Conservation (phyloP, 1,140 invertebrate species). For the Drosophila micromelanica region DNA sequence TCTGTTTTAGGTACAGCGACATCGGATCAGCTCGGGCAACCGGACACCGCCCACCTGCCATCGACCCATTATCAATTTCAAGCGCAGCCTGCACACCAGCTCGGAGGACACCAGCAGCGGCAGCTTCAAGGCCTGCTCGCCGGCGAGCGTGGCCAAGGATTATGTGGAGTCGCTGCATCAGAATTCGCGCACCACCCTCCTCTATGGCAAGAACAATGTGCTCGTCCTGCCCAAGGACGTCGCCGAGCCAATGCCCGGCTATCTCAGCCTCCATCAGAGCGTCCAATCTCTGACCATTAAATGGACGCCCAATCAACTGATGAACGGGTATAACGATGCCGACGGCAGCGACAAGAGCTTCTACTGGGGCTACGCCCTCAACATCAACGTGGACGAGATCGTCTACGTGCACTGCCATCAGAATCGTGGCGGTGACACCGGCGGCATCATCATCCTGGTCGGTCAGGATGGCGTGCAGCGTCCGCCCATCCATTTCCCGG, state of each 20-base stretch:
- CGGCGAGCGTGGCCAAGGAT: slow-evolving; percentile 90
- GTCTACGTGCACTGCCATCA: slow-evolving; percentile 98
- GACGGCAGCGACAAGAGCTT: slow-evolving; percentile 90
- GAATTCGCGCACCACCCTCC: slow-evolving; percentile 91
- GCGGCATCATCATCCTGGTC: slow-evolving; percentile 95
- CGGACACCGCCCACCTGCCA: slow-evolving; percentile 90
- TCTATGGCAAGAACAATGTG: slow-evolving; percentile 99
- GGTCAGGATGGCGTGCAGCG: slow-evolving; percentile 97
- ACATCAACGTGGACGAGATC: slow-evolving; percentile 94
- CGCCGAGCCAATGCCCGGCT: slow-evolving; percentile 93
- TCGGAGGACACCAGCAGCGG: slow-evolving; percentile 86
- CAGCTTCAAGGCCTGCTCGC: slow-evolving; percentile 84
- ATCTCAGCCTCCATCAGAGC: slow-evolving; percentile 95
- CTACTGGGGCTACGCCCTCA: slow-evolving; percentile 96
- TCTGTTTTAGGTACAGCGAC: slow-evolving; percentile 89
- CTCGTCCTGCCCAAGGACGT: slow-evolving; percentile 93
- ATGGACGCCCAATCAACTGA: slow-evolving; percentile 96
- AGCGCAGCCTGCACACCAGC: slow-evolving; percentile 88
- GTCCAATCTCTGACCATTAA: slow-evolving; percentile 89
- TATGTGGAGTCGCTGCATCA: slow-evolving; percentile 98
- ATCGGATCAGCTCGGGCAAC: slow-evolving; percentile 91
- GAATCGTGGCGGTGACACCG: slow-evolving; percentile 88
- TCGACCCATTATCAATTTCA: slow-evolving; percentile 90
- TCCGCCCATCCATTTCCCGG: slow-evolving; percentile 96
- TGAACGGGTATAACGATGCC: slow-evolving; percentile 93